Base-by-base conservation (phyloP, 2,888 invertebrate species). In the Lasius platythorax region DNA sequence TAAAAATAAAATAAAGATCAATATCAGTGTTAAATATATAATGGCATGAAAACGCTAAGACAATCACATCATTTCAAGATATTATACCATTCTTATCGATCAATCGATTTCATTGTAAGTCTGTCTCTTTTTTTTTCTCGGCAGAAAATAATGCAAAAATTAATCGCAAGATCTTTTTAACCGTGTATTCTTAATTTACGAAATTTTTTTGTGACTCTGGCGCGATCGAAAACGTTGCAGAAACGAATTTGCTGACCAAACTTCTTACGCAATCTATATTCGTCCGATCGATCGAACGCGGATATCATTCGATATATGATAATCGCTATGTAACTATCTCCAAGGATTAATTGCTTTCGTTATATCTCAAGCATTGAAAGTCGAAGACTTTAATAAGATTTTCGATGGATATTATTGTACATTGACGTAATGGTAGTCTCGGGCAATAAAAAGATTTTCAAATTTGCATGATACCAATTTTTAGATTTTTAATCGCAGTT, bases 401-500 rank as follows among this genome's bases (percentile, higher is more conserved):
- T 58, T 46, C 30, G 11, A 11, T 5, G 1, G 8, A 43, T 68
- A 58, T 68, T 2, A 67, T 40, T 23, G 53, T 1, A 12, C 30
- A 30, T 43, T 23, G 46, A 33, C 1, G 2, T 58, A 58, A 58
- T 23, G 23, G 43, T 28, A 56, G 2, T 56, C 28, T 37, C 43
- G n/a, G 50, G 23, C 58, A 6, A 3, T 23, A 30, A 67, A 68
- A 2, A 12, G 12, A 79, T 70, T 11, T 56, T 79, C 33, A 43
- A 58, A 23, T 46, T 68, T 70, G 33, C 23, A 58, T 33, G 58
- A 66, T 9, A 15, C 9, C 23, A 61, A 46, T 61, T 79, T 79
- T 68, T 43, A 50, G 66, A 33, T 43, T 67, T 72, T 56, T 72
- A 74, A 63, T 75, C 63, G 58, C 40, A 75, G 61, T 85, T 87